These are phyloP conservation scores for Neoascia interrupta DNA, from an alignment of 2,888 invertebrate genomes.

Conservation along the genomic window DNA sequence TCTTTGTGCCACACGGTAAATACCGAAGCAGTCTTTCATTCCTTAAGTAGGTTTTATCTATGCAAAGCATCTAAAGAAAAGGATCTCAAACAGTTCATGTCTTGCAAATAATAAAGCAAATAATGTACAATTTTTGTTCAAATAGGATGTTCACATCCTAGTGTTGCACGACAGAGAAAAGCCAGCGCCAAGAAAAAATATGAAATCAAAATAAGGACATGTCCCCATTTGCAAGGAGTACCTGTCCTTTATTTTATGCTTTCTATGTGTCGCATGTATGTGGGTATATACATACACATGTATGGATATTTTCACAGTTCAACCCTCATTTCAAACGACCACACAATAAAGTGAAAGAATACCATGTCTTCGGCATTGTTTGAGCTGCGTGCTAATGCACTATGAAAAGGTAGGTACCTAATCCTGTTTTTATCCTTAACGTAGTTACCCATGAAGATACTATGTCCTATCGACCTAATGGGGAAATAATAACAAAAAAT, in stretches of 20 bases:
- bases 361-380: neutral
- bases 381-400: neutral
- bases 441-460: too few species aligned
- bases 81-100: neutral
- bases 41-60: conserved; percentile 30
- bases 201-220: conserved; percentile 31
- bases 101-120: conserved; percentile 21
- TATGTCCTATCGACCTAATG: too few species aligned
- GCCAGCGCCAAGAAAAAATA: conserved; percentile 11
- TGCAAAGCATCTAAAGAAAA: conserved; percentile 33
- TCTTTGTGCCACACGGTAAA: neutral
- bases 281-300: too few species aligned
- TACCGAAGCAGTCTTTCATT: conserved; percentile 20
- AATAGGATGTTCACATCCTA: neutral
- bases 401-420: too few species aligned
- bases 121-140: neutral
- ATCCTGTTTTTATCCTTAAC: too few species aligned
- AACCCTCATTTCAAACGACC: too few species aligned
- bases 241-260: neutral
- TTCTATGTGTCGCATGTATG: too few species aligned
- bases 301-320: too few species aligned
- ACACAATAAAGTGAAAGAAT: neutral
- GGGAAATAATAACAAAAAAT: too few species aligned
- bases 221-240: conserved; percentile 13
- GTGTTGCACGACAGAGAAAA: neutral